Evolutionary conservation across 2,888 invertebrate genomes (phyloP).

Genomic region (Chalcis sispes): DNA sequence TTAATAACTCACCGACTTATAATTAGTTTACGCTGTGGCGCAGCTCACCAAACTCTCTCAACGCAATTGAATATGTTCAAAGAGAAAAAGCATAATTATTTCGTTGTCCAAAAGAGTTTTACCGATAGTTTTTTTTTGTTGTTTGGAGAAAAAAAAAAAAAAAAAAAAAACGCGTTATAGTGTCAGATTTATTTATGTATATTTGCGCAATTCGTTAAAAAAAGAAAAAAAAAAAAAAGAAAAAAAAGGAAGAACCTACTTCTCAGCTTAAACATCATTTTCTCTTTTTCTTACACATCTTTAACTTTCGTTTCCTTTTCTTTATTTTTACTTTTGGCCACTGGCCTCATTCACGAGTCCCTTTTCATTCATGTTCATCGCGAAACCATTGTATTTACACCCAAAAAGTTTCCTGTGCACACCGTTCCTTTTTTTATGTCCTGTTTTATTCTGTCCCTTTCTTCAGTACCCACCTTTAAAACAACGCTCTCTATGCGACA

Average conservation of each 20-base stretch:
- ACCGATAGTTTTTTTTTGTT: too few relatives aligned
- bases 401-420: slow-evolving; percentile 61
- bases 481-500: slow-evolving; percentile 22
- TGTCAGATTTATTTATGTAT: not conserved
- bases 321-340: not conserved
- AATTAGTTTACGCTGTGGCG: slow-evolving; percentile 32
- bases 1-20: not conserved
- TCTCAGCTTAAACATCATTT: slow-evolving; percentile 45
- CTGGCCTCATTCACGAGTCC: slow-evolving; percentile 49
- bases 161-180: slow-evolving; percentile 8
- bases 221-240: slow-evolving; percentile 30
- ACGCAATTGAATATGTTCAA: slow-evolving; percentile 1
- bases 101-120: slow-evolving; percentile 43
- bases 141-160: too few relatives aligned
- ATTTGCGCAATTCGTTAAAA: slow-evolving; percentile 25
- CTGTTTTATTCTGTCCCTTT: slow-evolving; percentile 39
- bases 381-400: slow-evolving; percentile 62
- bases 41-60: slow-evolving; percentile 35
- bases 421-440: slow-evolving; percentile 54
- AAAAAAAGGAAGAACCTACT: slow-evolving; percentile 42
- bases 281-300: slow-evolving; percentile 49
- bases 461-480: slow-evolving; percentile 18
- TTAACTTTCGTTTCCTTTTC: not conserved
- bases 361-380: slow-evolving; percentile 59
- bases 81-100: slow-evolving; percentile 34